Conservation (phyloP, 2,113 vertebrate genomes). For the Myotis brandtii region DNA sequence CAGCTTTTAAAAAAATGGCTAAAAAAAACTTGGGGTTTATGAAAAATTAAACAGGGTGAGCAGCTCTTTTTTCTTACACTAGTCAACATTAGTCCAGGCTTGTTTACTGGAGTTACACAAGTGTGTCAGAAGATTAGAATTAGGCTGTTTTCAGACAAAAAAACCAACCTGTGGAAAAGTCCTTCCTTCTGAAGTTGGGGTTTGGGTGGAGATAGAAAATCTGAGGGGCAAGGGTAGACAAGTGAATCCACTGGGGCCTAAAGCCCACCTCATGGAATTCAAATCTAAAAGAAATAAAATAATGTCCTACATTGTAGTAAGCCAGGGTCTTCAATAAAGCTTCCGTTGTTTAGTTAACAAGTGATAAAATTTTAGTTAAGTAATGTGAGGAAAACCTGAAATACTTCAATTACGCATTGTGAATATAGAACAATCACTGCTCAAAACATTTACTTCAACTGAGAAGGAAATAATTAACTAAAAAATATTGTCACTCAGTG, state of each 20-base stretch:
- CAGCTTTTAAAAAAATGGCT: neutral
- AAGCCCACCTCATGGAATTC: neutral
- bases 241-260: neutral
- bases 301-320: neutral
- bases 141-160: neutral
- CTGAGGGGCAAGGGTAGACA: neutral
- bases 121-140: conserved; percentile 39
- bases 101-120: conserved; percentile 38
- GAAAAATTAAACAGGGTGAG: neutral
- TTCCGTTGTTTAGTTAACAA: conserved; percentile 19
- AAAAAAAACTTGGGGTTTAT: neutral
- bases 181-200: neutral
- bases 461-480: conserved; percentile 40
- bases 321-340: neutral
- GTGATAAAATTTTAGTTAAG: neutral
- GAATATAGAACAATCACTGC: neutral
- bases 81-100: neutral
- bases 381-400: conserved; percentile 10
- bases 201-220: conserved; percentile 1
- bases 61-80: neutral
- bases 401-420: neutral
- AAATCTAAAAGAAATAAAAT: conserved; percentile 48
- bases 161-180: neutral
- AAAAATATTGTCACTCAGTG: neutral
- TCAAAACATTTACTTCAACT: conserved; percentile 15